A percentile compares a stretch with the other conserved stretches of the same genome.
Evolutionary conservation across 2,113 vertebrate genomes (phyloP).

Genomic region (Sitta europaea): DNA sequence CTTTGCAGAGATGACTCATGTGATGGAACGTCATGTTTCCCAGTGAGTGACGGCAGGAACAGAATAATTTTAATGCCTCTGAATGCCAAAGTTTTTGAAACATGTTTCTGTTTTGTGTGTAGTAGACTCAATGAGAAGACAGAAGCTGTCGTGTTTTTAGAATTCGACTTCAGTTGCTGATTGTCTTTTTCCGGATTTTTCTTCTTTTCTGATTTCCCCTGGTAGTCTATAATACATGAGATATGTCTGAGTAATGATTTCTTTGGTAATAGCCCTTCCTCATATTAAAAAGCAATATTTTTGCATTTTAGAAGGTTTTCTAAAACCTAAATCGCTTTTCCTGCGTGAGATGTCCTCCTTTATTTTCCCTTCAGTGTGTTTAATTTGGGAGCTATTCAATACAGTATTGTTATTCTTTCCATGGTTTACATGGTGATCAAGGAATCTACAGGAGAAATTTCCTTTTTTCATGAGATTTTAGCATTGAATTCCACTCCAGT

Average conservation of each 20-base stretch:
- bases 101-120: conserved; percentile 23
- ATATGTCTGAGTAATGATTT: not conserved
- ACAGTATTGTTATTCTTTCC: not conserved
- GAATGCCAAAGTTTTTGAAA: conserved; percentile 18
- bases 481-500: not conserved
- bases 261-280: not conserved
- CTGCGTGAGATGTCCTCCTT: not conserved
- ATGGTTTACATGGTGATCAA: not conserved
- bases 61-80: conserved; percentile 41
- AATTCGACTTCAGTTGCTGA: not conserved
- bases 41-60: conserved; percentile 9
- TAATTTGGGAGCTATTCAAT: not conserved
- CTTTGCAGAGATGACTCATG: conserved; percentile 36
- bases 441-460: not conserved
- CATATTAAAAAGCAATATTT: not conserved
- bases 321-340: not conserved
- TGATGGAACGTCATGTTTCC: conserved; percentile 17
- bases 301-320: not conserved
- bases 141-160: not conserved
- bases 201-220: not conserved
- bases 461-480: not conserved
- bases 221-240: not conserved
- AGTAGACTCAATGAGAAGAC: not conserved
- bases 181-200: not conserved
- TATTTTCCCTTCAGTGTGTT: not conserved